phyloP scores from a whole-genome alignment of 2,797 vertebrate genomes.

The Cryptoprocta ferox region DNA sequence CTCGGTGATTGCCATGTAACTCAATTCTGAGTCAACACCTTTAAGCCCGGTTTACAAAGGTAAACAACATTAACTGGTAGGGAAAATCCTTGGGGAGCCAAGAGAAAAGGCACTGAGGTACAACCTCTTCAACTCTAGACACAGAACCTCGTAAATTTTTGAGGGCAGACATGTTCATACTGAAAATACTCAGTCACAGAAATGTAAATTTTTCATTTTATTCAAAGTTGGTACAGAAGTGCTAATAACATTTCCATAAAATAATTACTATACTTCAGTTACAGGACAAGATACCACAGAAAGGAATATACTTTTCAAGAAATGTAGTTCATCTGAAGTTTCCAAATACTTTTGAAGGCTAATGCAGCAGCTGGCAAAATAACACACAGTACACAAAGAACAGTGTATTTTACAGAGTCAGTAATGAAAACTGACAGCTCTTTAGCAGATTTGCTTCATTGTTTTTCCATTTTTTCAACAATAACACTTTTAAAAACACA shows the following conservation, averaged over 20 bases:
- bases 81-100: not conserved
- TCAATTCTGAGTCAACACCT: not conserved
- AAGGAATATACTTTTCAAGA: conserved; percentile 89
- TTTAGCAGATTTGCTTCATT: conserved; percentile 83
- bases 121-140: not conserved
- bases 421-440: conserved; percentile 84
- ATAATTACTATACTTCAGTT: conserved; percentile 85
- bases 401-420: conserved; percentile 85
- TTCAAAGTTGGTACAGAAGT: conserved; percentile 90
- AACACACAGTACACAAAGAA: conserved; percentile 86
- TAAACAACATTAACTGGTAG: not conserved
- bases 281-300: conserved; percentile 89
- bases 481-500: conserved; percentile 86
- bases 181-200: conserved; percentile 63
- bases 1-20: not conserved
- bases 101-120: not conserved
- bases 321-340: conserved; percentile 88
- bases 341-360: conserved; percentile 88
- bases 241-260: conserved; percentile 89
- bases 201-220: conserved; percentile 84
- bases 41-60: not conserved
- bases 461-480: conserved; percentile 77
- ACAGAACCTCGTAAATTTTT: not conserved
- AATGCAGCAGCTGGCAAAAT: conserved; percentile 87
- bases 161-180: not conserved